Percentiles rank a stretch among this genome's conserved stretches.
These are phyloP conservation scores for Trissolcus brochymenae DNA, from an alignment of 2,888 invertebrate species.

Conservation along the genomic window DNA sequence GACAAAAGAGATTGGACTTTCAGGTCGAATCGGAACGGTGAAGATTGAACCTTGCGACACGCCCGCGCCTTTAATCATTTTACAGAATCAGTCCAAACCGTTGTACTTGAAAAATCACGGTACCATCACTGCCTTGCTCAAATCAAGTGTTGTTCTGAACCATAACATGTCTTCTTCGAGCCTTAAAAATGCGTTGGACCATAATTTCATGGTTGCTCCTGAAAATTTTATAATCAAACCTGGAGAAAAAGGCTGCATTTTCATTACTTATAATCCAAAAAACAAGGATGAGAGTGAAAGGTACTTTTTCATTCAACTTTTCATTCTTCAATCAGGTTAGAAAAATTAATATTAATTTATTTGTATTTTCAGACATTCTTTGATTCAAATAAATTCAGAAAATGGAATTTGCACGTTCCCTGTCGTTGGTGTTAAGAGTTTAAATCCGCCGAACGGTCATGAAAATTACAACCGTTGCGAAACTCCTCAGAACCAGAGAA, in stretches of 20 bases:
- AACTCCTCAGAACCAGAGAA: slow-evolving; percentile 65
- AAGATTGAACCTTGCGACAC: slow-evolving; percentile 66
- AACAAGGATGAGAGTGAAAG: slow-evolving; percentile 58
- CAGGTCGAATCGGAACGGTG: slow-evolving; percentile 61
- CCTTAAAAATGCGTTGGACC: slow-evolving; percentile 35
- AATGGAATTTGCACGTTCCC: slow-evolving; percentile 63
- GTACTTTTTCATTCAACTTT: background rate
- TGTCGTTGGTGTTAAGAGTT: slow-evolving; percentile 61
- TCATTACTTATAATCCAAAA: slow-evolving; percentile 64
- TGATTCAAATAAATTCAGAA: slow-evolving; percentile 62
- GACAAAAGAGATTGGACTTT: slow-evolving; percentile 65
- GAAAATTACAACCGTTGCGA: slow-evolving; percentile 67
- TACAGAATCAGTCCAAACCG: slow-evolving; percentile 62
- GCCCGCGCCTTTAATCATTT: slow-evolving; percentile 62
- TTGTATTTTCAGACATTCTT: slow-evolving; percentile 58
- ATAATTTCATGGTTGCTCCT: slow-evolving; percentile 64
- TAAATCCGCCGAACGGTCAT: slow-evolving; percentile 55
- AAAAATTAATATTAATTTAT: background rate
- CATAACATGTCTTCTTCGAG: background rate
- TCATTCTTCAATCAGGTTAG: background rate
- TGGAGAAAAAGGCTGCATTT: slow-evolving; percentile 62
- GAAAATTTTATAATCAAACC: slow-evolving; percentile 62
- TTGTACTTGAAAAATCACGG: slow-evolving; percentile 66
- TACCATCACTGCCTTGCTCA: slow-evolving; percentile 58
- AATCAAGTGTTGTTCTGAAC: slow-evolving; percentile 50